Base-by-base conservation (phyloP, 2,888 invertebrate species). In the Pardosa pseudoannulata region DNA sequence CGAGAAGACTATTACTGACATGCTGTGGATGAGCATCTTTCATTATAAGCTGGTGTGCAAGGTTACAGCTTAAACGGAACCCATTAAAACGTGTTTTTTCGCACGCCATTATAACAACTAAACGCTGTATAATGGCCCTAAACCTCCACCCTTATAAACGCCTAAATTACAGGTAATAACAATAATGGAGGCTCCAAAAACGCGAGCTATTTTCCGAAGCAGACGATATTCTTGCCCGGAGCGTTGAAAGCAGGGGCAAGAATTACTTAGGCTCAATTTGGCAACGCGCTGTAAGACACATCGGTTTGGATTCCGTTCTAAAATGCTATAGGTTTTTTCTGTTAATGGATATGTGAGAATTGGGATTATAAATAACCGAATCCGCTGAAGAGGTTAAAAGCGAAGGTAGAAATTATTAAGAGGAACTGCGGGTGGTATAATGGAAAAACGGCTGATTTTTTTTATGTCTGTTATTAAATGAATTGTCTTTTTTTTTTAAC, bases 21-120 rank as follows among this genome's bases (percentile, higher is more conserved):
- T 56, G 56, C 23, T 56, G 3, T 1, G 23, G 70, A 70, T 67
- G 82, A 50, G 28, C 50, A 39, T 64, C 71, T 72, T 62, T 46
- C 72, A 39, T 76, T 65, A 83, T 70, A 31, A 71, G 50, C 31
- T 50, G 65, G 71, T 28, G 71, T 23, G 46, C 50, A 50, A 78
- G 83, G 83, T 85, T 85, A 73, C 67, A 50, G 76, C 78, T 76
- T 78, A 67, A 71, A 76, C 31, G 71, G 39, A 65, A 62, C 41
- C 83, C 36, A 78, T 85, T 85, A 85, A 78, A 78, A 41, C 68
- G 79, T 79, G 74, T 79, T 86, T 86, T 79, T 86, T 79, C 85
- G 74, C 79, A 79, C 85, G 74, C 79, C 50, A 86, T 86, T 86
- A 86, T 86, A 79, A 79, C 85, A 74, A 75, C 85, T 86, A 86